Evolutionary conservation across 2,888 invertebrate genomes (phyloP), one percentile per base, ranked within the genome.

Genomic region (Tachina grossa): DNA sequence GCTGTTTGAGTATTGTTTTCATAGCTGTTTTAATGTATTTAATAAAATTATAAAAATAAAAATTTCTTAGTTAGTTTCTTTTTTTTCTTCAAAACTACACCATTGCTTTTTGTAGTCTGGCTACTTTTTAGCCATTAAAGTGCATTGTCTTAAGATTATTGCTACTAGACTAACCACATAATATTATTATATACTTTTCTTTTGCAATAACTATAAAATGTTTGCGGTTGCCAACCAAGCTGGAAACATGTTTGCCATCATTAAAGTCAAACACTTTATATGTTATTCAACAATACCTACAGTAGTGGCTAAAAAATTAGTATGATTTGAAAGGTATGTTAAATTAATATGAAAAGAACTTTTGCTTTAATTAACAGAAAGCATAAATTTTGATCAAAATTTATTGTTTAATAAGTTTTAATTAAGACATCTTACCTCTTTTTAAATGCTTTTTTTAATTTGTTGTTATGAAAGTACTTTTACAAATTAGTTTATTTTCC

Each of bases 81-180:
- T 39, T 31, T 31, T 4, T 31, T 31, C 6, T 31, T 31, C 0
- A 31, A 31, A 6, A 31, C 6, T 41, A 69, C 11, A 53, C 14
- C 22, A 16, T 74, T 63, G 9, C 14, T 9, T 65, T 77, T 57
- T 47, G 19, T 43, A 43, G 74, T 55, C 55, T 69, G 55, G 53
- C 72, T 66, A 66, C 71, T 83, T 72, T 51, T 51, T 43, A 19
- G 14, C 65, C 31, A 77, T 68, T 68, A 72, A 83, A 55, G 59
- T 74, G 71, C 59, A 68, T 75, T 81, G 71, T 71, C 77, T 79
- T 75, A 57, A 47, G 61, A 69, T 71, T 71, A 79, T 75, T 55
- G 68, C 65, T 69, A 16, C 68, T 63, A 78, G 75, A 71, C 76
- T 61, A 66, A 66, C 84, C 80, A 72, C 84, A 84, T 72, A 59